These are phyloP conservation scores for Antheraea mylitta DNA, from an alignment of 1,140 invertebrate genomes.

Conservation along the genomic window DNA sequence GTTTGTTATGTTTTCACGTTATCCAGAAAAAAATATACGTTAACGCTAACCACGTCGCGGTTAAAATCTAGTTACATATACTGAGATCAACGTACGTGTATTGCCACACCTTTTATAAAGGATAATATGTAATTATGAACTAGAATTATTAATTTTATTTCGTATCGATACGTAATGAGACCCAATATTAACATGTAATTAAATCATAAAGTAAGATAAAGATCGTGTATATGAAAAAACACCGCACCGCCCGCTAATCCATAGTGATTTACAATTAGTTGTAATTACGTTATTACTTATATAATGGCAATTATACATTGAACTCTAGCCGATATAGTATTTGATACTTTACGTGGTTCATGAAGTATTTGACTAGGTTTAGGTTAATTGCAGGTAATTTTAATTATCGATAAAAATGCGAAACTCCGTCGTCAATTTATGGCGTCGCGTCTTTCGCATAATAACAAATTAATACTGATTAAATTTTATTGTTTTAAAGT, in stretches of 20 bases:
- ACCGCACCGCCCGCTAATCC: constrained; percentile 57
- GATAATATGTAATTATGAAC: constrained; percentile 31
- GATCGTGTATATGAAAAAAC: constrained; percentile 42
- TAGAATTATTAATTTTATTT: constrained; percentile 45
- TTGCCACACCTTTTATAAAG: constrained; percentile 20
- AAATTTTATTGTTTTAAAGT: constrained; percentile 28
- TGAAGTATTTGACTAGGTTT: constrained; percentile 1
- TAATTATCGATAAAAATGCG: constrained; percentile 65
- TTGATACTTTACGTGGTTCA: background rate
- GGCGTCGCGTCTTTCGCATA: constrained; percentile 25
- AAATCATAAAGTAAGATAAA: constrained; percentile 72
- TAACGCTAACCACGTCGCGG: background rate
- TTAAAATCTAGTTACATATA: background rate
- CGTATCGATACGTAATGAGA: constrained; percentile 49
- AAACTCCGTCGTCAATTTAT: constrained; percentile 46
- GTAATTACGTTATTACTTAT: constrained; percentile 55
- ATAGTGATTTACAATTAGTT: constrained; percentile 67
- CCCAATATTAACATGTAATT: constrained; percentile 64
- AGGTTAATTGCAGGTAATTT: constrained; percentile 66
- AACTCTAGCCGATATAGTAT: background rate
- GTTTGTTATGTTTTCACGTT: no score
- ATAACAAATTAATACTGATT: constrained; percentile 53
- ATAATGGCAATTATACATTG: background rate
- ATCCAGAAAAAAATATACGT: background rate
- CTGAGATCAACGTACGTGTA: background rate